Evolutionary conservation across 2,113 vertebrate species (phyloP).

Genomic region (Butorides virescens): DNA sequence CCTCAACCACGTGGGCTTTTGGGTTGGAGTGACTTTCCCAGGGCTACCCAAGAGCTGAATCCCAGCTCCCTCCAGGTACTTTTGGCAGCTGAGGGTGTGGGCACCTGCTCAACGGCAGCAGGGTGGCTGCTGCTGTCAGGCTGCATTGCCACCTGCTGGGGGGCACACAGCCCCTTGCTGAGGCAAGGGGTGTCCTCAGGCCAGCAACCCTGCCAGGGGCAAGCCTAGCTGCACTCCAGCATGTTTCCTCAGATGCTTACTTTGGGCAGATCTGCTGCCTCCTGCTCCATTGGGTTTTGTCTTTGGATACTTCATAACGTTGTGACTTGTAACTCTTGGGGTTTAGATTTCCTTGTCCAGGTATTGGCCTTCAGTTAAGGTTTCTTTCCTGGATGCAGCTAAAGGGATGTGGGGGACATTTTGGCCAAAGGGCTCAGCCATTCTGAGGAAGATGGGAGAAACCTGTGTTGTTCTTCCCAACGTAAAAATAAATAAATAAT

Average conservation of each 20-base stretch:
- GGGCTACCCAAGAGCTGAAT: not conserved
- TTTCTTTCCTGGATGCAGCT: not conserved
- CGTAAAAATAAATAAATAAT: not conserved
- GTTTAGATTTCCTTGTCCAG: not conserved
- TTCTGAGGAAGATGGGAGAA: not conserved
- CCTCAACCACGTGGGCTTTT: not conserved
- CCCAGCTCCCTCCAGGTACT: fast-evolving
- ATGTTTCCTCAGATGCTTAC: not conserved
- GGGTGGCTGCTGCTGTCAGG: not conserved
- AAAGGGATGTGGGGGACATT: not conserved
- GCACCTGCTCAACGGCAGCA: fast-evolving
- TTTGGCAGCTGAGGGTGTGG: not conserved
- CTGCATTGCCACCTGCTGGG: constrained; percentile 74
- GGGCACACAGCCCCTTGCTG: not conserved
- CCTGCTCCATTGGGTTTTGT: not conserved
- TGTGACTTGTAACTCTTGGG: not conserved
- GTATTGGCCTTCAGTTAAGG: not conserved
- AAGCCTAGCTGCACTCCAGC: not conserved
- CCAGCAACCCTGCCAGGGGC: too few relatives aligned
- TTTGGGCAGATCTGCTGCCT: not conserved
- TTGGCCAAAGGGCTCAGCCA: not conserved
- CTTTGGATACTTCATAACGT: fast-evolving
- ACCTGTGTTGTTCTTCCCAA: not conserved
- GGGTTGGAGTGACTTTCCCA: not conserved
- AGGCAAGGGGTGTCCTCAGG: not conserved